These are phyloP conservation scores for Eptatretus atami DNA, from an alignment of 2,797 vertebrate genomes.

Conservation along the genomic window DNA sequence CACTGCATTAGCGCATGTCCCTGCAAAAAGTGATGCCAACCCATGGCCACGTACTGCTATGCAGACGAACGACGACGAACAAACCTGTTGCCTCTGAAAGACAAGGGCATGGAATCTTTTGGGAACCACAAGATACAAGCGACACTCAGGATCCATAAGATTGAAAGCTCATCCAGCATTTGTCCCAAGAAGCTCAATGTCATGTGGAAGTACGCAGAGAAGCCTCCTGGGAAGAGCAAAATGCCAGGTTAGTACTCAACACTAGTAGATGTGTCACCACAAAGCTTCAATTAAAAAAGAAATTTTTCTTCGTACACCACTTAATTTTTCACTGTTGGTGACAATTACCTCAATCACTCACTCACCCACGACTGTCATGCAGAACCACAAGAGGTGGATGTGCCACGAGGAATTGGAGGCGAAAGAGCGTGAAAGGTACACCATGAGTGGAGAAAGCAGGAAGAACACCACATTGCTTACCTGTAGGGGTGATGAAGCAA, in stretches of 20 bases:
- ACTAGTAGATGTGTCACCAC: no score
- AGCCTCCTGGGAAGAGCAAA: slow-evolving; percentile 21
- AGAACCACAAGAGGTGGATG: slow-evolving; percentile 20
- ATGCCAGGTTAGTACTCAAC: no score
- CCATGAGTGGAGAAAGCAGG: slow-evolving; percentile 34
- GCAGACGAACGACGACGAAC: neutral
- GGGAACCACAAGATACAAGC: slow-evolving; percentile 54
- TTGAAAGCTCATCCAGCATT: slow-evolving; percentile 61
- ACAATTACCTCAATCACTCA: neutral
- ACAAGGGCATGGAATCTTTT: slow-evolving; percentile 25
- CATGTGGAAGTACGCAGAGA: slow-evolving; percentile 74
- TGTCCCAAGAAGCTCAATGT: slow-evolving; percentile 70
- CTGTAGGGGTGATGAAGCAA: slow-evolving; percentile 15
- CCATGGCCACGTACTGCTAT: neutral
- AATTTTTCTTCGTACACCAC: no score
- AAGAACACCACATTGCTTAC: slow-evolving; percentile 58
- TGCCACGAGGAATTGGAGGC: slow-evolving; percentile 22
- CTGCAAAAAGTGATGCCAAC: neutral
- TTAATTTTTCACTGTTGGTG: no score
- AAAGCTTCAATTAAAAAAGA: no score
- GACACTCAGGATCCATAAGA: slow-evolving; percentile 45
- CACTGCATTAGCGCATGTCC: no score
- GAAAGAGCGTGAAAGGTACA: slow-evolving; percentile 44
- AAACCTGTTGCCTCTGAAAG: slow-evolving; percentile 45
- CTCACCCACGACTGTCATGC: slow-evolving; percentile 47